A percentile compares a stretch with the other conserved stretches of the same genome.
These are phyloP conservation scores for Zaprionus camerounensis DNA, from an alignment of 1,140 invertebrate genomes.

Conservation along the genomic window DNA sequence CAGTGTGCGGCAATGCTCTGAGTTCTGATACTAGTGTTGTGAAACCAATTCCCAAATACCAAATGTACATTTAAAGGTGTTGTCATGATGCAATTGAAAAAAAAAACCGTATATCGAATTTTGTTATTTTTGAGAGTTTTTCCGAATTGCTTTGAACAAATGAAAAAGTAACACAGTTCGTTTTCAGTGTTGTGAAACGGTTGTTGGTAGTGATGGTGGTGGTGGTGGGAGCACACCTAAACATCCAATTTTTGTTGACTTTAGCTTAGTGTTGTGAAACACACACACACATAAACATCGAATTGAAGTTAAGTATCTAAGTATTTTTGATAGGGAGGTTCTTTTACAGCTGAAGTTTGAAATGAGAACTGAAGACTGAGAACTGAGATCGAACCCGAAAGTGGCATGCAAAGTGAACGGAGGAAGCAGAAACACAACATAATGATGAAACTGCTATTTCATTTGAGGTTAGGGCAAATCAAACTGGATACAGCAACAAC, in stretches of 20 bases:
- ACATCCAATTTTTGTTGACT: not conserved
- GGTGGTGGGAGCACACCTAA: not conserved
- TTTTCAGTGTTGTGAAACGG: not conserved
- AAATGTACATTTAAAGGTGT: not conserved
- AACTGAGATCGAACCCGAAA: not conserved
- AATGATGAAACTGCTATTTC: not conserved
- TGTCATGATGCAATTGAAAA: not conserved
- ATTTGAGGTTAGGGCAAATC: not conserved
- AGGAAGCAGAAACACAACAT: not conserved
- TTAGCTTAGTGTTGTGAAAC: not conserved
- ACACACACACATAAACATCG: not conserved
- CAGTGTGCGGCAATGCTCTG: slow-evolving; percentile 22
- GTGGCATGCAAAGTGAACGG: slow-evolving; percentile 10
- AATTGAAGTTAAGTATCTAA: not conserved
- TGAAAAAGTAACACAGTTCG: not conserved
- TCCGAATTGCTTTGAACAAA: not conserved
- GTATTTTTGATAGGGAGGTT: not conserved
- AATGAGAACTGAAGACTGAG: not conserved
- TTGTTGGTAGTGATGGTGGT: no score
- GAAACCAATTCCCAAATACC: slow-evolving; percentile 2
- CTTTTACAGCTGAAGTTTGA: not conserved
- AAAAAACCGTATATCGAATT: not conserved
- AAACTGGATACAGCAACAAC: slow-evolving; percentile 16
- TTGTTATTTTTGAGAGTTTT: not conserved
- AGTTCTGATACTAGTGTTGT: slow-evolving; percentile 23